phyloP scores from a whole-genome alignment of 1,140 invertebrate genomes.

The Pinna nobilis region DNA sequence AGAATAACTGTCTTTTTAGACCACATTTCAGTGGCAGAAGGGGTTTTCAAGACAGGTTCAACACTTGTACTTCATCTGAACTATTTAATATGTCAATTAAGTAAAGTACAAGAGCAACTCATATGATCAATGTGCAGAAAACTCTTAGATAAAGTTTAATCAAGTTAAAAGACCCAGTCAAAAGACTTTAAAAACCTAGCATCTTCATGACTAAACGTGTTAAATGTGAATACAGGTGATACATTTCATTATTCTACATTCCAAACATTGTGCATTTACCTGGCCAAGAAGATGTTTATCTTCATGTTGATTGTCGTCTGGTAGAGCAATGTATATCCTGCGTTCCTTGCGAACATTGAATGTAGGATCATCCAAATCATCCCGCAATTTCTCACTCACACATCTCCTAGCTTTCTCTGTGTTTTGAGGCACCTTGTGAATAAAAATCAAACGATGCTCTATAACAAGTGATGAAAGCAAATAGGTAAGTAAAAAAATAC shows the following conservation, averaged over 20 bases:
- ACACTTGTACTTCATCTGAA: too few species aligned
- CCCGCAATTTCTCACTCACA: slow-evolving; percentile 11
- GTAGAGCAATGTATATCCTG: slow-evolving; percentile 25
- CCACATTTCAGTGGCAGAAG: too few species aligned
- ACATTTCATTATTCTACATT: not conserved
- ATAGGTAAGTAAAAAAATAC: not conserved
- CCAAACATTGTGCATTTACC: too few species aligned
- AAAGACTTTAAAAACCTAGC: not conserved
- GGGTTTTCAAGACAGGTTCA: too few species aligned
- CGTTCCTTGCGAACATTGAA: slow-evolving; percentile 1
- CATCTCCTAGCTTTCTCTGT: slow-evolving; percentile 20
- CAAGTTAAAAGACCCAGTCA: not conserved
- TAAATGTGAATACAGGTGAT: not conserved
- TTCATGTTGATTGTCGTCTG: slow-evolving; percentile 15
- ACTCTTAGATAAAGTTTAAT: not conserved
- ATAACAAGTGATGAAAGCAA: not conserved
- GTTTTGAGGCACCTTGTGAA: slow-evolving; percentile 5
- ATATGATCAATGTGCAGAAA: not conserved
- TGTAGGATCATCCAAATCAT: not conserved
- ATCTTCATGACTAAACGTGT: too few species aligned
- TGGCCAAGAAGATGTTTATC: slow-evolving; percentile 27
- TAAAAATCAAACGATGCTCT: not conserved
- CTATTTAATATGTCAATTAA: not conserved
- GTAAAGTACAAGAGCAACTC: not conserved
- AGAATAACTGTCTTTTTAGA: too few species aligned